phyloP scores from a whole-genome alignment of 1,140 invertebrate species.

The Drosophila mauritiana region DNA sequence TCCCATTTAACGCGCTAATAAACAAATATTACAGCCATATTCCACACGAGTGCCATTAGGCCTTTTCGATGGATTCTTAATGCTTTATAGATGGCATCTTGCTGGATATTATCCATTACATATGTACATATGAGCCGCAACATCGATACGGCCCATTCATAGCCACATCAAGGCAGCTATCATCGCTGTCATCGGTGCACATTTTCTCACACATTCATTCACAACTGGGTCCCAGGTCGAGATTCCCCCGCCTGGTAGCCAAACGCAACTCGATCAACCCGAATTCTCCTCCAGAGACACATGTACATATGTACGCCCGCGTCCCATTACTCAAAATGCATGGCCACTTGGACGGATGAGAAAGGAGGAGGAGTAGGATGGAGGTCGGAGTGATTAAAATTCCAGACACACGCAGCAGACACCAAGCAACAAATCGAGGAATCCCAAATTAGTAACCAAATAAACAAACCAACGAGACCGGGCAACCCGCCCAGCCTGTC shows the following conservation, averaged over 20 bases:
- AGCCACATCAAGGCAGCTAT: conserved; percentile 40
- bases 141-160: conserved; percentile 57
- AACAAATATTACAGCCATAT: conserved; percentile 67
- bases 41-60: conserved; percentile 42
- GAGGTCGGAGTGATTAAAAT: conserved; percentile 66
- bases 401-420: conserved; percentile 60
- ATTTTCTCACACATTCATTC: conserved; percentile 80
- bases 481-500: conserved; percentile 51
- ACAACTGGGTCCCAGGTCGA: conserved; percentile 42
- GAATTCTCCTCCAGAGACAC: conserved; percentile 49
- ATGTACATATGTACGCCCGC: conserved; percentile 34
- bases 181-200: conserved; percentile 47
- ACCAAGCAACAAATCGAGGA: conserved; percentile 52
- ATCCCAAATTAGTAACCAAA: conserved; percentile 82
- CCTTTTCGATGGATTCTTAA: conserved; percentile 49
- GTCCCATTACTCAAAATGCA: conserved; percentile 76
- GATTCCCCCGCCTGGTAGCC: conserved; percentile 12
- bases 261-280: conserved; percentile 43
- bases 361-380: background rate
- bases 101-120: background rate
- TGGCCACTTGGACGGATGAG: conserved; percentile 27
- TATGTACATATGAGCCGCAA: conserved; percentile 15
- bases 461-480: conserved; percentile 72
- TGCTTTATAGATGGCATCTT: conserved; percentile 15
- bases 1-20: conserved; percentile 62